Conservation (phyloP, 1,140 invertebrate genomes). For the Eubasilissa regina region DNA sequence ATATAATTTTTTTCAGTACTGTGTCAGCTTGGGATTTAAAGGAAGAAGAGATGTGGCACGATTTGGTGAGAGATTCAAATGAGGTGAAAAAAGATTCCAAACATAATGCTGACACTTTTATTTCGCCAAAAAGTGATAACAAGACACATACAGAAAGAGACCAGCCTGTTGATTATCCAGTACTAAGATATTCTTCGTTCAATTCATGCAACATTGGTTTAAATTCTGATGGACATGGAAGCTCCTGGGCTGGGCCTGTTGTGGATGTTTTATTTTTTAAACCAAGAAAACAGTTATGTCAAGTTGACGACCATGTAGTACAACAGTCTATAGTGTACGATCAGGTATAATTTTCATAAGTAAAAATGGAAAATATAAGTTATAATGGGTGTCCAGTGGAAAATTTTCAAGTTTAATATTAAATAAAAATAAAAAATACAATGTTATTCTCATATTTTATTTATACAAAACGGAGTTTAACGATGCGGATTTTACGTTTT, state of each 20-base stretch:
- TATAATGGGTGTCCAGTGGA: too few relatives aligned
- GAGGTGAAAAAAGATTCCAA: slow-evolving; percentile 61
- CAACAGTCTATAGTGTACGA: background rate
- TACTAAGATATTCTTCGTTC: slow-evolving; percentile 17
- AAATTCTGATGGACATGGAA: background rate
- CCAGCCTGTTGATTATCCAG: background rate
- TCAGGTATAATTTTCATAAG: background rate
- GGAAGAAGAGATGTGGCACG: slow-evolving; percentile 45
- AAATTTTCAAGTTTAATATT: too few relatives aligned
- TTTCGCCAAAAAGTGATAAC: too few relatives aligned
- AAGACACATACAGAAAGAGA: too few relatives aligned
- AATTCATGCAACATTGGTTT: slow-evolving; percentile 27
- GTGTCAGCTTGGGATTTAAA: slow-evolving; percentile 53
- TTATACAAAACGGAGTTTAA: too few relatives aligned
- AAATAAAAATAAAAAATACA: too few relatives aligned
- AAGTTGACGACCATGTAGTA: background rate
- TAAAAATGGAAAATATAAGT: background rate
- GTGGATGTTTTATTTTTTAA: slow-evolving; percentile 44
- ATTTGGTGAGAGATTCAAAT: slow-evolving; percentile 47
- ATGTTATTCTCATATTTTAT: too few relatives aligned
- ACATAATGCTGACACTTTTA: background rate
- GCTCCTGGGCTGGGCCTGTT: slow-evolving; percentile 38
- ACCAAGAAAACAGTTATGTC: background rate
- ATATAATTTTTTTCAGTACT: slow-evolving; percentile 38
- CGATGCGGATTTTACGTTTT: too few relatives aligned